Evolutionary conservation across 2,888 invertebrate species (phyloP).

Genomic region (Epirrita christyi): DNA sequence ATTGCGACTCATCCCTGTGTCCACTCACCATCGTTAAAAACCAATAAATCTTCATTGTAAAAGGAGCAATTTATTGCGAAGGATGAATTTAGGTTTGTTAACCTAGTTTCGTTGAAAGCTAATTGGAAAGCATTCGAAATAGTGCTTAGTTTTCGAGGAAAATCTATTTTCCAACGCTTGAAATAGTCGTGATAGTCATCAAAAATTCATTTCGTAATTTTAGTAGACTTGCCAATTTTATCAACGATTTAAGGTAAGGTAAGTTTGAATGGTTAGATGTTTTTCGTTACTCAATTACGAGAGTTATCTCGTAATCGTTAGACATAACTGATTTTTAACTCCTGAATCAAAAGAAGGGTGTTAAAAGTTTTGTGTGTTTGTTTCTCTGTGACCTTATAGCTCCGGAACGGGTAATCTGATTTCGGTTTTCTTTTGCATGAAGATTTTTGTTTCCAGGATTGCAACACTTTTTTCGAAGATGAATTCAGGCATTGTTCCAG

Average conservation of each 20-base stretch:
- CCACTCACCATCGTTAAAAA: constrained; percentile 24
- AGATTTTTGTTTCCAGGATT: too few species aligned
- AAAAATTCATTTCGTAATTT: constrained; percentile 16
- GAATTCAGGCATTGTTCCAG: too few species aligned
- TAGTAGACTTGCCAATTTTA: constrained; percentile 1
- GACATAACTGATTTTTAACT: too few species aligned
- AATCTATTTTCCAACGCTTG: constrained; percentile 25
- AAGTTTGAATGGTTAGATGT: too few species aligned
- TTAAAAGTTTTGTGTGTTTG: too few species aligned
- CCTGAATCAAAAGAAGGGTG: too few species aligned
- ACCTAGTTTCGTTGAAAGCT: constrained; percentile 21
- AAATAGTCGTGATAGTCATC: constrained; percentile 19
- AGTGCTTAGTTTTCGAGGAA: constrained; percentile 14
- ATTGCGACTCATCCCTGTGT: constrained; percentile 26
- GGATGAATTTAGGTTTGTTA: constrained; percentile 31
- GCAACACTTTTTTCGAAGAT: too few species aligned
- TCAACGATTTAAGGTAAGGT: constrained; percentile 5
- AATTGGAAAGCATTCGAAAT: constrained; percentile 28
- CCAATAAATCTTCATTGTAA: constrained; percentile 36
- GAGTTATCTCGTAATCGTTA: too few species aligned
- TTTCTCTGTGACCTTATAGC: too few species aligned
- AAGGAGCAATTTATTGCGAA: constrained; percentile 25
- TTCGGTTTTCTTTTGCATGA: too few species aligned
- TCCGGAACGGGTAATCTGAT: too few species aligned
- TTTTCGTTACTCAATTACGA: too few species aligned